Conservation (phyloP, 2,113 vertebrate species). For the Glareola pratincola region DNA sequence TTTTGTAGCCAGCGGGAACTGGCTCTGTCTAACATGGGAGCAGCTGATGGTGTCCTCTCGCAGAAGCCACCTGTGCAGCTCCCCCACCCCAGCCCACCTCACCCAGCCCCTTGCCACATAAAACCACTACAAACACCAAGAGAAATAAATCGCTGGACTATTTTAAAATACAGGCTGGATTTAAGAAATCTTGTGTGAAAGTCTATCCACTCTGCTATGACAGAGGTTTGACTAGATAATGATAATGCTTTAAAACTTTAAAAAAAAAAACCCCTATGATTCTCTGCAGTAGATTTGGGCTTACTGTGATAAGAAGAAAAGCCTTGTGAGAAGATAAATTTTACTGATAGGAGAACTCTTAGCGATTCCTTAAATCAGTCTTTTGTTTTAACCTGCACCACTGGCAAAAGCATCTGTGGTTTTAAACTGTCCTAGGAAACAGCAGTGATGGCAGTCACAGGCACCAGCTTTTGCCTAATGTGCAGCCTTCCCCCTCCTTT, state of each 20-base stretch:
- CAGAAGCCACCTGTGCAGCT: not conserved
- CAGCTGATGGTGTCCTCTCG: not conserved
- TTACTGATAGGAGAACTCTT: not conserved
- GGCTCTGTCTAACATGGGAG: not conserved
- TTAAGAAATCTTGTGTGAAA: not conserved
- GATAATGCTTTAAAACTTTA: not conserved
- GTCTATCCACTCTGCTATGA: not conserved
- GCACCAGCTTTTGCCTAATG: not conserved
- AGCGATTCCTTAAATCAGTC: not conserved
- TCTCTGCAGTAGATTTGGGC: not conserved
- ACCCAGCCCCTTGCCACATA: not conserved
- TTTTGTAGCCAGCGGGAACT: not conserved
- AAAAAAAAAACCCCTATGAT: not conserved
- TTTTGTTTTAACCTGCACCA: not conserved
- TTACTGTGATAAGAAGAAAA: not conserved
- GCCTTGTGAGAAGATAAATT: not conserved
- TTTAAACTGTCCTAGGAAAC: not conserved
- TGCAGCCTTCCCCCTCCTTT: not conserved
- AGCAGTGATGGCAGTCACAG: not conserved
- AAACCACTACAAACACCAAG: not conserved
- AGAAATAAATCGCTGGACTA: not conserved
- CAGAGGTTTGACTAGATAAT: not conserved
- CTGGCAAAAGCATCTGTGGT: not conserved
- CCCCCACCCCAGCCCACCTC: rapidly evolving
- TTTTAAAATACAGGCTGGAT: not conserved